Base-by-base conservation (phyloP, 1,140 invertebrate genomes). In the Camponotus floridanus region DNA sequence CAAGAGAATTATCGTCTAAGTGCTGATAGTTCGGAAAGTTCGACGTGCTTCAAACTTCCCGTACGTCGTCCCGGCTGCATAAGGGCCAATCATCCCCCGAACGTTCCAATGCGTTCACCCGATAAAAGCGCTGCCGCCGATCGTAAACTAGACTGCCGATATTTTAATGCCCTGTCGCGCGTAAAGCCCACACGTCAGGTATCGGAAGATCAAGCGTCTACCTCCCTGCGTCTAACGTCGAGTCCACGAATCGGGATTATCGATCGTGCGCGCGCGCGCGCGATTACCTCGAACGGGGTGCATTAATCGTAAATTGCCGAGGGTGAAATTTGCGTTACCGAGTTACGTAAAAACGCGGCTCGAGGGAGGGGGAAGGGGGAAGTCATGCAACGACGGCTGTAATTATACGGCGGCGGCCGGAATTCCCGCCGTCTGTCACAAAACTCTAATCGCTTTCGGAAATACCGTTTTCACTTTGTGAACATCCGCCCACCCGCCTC, bases 1-100 rank as follows among this genome's bases (percentile, higher is more conserved):
- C 55, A 51, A 74, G 85, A 86, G 79, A 86, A 86, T 86, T 86
- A 86, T 86, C 85, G 85, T 62, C 68, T 83, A 84, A 86, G 79
- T 84, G 76, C 85, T 81, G 78, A 83, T 79, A 74, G 76, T 74
- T 83, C 68, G 79, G 65, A 83, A 86, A 86, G 85, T 86, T 70
- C 85, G 78, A 83, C 85, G 79, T 83, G 85, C 85, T 86, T 83
- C 59, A 86, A 86, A 83, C 78, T 83, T 83, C 65, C 67, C 55
- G 85, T 73, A 83, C 85, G 68, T 83, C 79, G 85, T 48, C 70
- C 36, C 31, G 45, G 57, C n/a, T 62, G 85, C 76, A 86, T 81
- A 86, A 81, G 76, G 65, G 36, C 67, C 85, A 80, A 86, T 86
- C 85, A 70, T 86, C 85, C 13, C 76, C 65, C 62, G n/a, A 33